These are phyloP conservation scores for Karalla daura DNA, from an alignment of 2,797 vertebrate genomes.

Conservation along the genomic window DNA sequence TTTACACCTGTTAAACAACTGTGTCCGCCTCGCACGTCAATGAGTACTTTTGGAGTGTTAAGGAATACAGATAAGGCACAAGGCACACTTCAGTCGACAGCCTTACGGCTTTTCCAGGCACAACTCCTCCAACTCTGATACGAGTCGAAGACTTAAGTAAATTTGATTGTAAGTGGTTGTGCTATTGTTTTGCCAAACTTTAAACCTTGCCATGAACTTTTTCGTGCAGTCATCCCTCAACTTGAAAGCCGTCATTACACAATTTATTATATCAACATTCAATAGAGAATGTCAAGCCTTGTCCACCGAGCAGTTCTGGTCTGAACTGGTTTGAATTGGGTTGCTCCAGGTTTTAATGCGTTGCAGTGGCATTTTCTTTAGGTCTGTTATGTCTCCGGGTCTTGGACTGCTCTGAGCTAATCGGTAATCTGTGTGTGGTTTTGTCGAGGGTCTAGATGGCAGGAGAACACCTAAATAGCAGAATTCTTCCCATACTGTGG, in stretches of 20 bases:
- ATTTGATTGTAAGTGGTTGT: not conserved
- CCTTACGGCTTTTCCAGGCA: not conserved
- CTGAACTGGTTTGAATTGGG: slow-evolving; percentile 33
- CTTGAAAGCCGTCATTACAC: slow-evolving; percentile 7
- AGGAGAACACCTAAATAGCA: slow-evolving; percentile 75
- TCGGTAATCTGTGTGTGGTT: slow-evolving; percentile 73
- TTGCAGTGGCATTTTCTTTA: slow-evolving; percentile 37
- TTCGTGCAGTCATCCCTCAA: slow-evolving; percentile 4
- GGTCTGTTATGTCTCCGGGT: slow-evolving; percentile 61
- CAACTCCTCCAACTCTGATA: not conserved
- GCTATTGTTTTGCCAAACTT: not conserved
- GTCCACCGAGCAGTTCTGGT: slow-evolving; percentile 36
- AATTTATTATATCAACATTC: slow-evolving; percentile 17
- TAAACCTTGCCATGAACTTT: not conserved
- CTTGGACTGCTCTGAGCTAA: slow-evolving; percentile 40
- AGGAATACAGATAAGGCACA: not conserved
- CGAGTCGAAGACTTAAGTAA: not conserved
- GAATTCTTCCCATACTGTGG: slow-evolving; percentile 77
- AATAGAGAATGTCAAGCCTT: slow-evolving; percentile 8
- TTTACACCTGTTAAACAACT: not conserved
- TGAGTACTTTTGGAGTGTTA: no score
- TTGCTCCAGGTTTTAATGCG: slow-evolving; percentile 36
- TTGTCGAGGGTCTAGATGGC: slow-evolving; percentile 56
- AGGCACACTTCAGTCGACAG: not conserved
- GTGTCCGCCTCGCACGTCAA: not conserved